These are phyloP conservation scores for Heliconius ismenius DNA, from an alignment of 2,888 invertebrate genomes.

Conservation along the genomic window DNA sequence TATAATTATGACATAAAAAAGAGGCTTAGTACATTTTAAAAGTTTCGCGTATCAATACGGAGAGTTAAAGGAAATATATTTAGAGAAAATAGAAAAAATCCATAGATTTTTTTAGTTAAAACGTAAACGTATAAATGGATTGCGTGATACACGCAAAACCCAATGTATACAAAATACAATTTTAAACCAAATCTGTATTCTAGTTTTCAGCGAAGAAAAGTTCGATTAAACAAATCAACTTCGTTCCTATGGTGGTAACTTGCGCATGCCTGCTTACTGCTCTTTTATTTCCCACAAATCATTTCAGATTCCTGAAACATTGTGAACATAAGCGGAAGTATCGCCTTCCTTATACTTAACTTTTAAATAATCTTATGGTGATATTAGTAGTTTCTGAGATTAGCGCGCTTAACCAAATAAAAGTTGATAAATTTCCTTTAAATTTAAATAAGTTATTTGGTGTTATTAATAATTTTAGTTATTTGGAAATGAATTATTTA, in stretches of 20 bases:
- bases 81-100: neutral
- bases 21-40: too few species aligned
- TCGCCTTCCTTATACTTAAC: neutral
- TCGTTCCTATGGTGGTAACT: conserved; percentile 40
- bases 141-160: conserved; percentile 6
- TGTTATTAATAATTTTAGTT: neutral
- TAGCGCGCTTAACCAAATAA: neutral
- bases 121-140: neutral
- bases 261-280: conserved; percentile 50
- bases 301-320: conserved; percentile 16
- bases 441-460: neutral
- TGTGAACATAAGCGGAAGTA: conserved; percentile 23
- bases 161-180: neutral
- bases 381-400: too few species aligned
- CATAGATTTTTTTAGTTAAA: neutral
- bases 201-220: conserved; percentile 25
- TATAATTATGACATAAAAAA: too few species aligned
- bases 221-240: conserved; percentile 38
- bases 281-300: conserved; percentile 35
- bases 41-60: neutral
- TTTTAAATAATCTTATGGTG: too few species aligned
- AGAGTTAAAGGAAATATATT: neutral
- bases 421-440: neutral
- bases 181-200: conserved; percentile 7
- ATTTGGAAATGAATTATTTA: neutral